Evolutionary conservation across 2,888 invertebrate species (phyloP), one percentile per base, ranked within the genome.

Genomic region (Clostera curtula): DNA sequence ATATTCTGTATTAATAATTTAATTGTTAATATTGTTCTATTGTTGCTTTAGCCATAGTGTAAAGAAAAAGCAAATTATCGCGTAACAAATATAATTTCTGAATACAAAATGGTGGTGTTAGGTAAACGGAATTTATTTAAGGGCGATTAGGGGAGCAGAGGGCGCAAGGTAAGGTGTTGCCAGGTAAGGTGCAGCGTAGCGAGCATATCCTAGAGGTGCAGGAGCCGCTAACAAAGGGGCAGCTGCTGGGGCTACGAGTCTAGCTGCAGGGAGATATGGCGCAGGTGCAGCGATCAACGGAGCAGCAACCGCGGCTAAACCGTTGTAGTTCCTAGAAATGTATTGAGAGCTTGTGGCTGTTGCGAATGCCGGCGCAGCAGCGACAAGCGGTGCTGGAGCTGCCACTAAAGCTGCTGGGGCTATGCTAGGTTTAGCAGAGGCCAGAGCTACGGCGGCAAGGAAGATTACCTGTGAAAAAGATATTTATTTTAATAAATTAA

Each of bases 341-440:
- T 88, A 87, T 61, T 90, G 88, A 6, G 87, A 87, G 65, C 89
- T 89, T 49, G 86, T 16, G 1, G 90, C 87, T 0, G 90, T 89
- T n/a, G 89, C 87, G 41, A 87, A 80, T 4, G 86, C 34, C 1
- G 73, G 69, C 3, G 74, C 77, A 12, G 74, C 83, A 34, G 68
- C 68, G 7, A 71, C 60, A 6, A 71, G 43, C 1, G 75, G 66
- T 3, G 72, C 73, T 3, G 68, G 50, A 12, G 61, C 59, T 3
- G 54, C 43, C 6, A 73, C 60, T 17, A 66, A 49, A 7, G 75
- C 77, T 8, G 86, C 74, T 3, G 48, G 18, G 8, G 34, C 41
- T 8, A 39, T 42, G 18, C 49, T 49, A 30, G 49, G 49, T 25
- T 49, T 49, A 25, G 85, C 86, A 5, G 87, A 58, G 2, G 85